phyloP scores from a whole-genome alignment of 2,888 invertebrate genomes.

The Venustoraphidia nigricollis region DNA sequence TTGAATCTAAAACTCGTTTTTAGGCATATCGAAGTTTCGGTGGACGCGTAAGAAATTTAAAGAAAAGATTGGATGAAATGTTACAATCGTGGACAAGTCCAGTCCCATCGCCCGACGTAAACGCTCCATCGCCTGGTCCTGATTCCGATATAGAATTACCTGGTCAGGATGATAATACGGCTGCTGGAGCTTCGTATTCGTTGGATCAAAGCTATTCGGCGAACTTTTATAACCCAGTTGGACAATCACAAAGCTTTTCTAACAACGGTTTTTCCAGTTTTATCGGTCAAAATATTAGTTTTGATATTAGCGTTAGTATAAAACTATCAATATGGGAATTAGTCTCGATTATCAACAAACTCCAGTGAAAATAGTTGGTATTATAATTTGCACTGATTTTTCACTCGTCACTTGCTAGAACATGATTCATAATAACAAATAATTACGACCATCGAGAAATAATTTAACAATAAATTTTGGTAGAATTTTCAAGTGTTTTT shows the following conservation, averaged over 20 bases:
- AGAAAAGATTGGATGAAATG: conserved; percentile 73
- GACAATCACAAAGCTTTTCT: conserved; percentile 15
- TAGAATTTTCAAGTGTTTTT: too few species aligned
- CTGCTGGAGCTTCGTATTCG: conserved; percentile 3
- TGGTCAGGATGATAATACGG: conserved; percentile 12
- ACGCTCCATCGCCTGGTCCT: conserved; percentile 62
- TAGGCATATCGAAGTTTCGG: conserved; percentile 94
- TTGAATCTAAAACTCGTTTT: conserved; percentile 10
- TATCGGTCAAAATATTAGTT: conserved; percentile 44
- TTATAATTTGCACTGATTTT: too few species aligned
- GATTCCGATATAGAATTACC: conserved; percentile 70
- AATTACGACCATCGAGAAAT: too few species aligned
- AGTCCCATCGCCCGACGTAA: conserved; percentile 51
- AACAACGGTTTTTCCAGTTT: conserved; percentile 46
- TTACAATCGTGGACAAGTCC: conserved; percentile 46
- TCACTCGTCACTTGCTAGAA: too few species aligned
- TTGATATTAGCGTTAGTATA: conserved; percentile 29
- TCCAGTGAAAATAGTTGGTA: too few species aligned
- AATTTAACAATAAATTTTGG: too few species aligned
- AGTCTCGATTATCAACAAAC: too few species aligned
- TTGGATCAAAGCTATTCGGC: conserved; percentile 17
- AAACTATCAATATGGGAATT: not conserved
- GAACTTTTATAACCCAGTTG: conserved; percentile 33
- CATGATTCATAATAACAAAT: too few species aligned
- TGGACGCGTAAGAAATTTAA: conserved; percentile 67